Conservation (phyloP, 2,113 vertebrate species). For the Chamaea fasciata region DNA sequence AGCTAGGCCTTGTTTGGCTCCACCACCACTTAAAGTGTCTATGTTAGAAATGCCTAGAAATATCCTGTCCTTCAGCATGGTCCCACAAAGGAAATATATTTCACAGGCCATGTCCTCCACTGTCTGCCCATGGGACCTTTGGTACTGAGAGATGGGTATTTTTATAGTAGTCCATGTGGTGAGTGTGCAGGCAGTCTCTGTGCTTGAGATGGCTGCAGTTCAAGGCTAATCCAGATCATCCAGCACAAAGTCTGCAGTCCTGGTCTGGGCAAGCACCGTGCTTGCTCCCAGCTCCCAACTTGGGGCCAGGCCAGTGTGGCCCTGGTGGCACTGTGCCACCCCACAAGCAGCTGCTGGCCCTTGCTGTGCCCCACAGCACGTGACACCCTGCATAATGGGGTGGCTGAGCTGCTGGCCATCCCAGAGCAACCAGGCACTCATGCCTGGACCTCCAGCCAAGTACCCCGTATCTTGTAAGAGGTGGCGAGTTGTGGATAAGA, state of each 20-base stretch:
- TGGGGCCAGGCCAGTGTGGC: neutral
- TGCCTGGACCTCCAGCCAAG: neutral
- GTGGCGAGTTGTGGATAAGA: neutral
- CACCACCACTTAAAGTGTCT: neutral
- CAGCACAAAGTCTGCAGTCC: neutral
- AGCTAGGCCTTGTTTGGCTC: neutral
- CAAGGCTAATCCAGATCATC: neutral
- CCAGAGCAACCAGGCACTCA: neutral
- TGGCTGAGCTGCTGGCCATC: neutral
- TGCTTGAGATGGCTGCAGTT: neutral
- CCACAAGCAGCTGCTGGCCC: neutral
- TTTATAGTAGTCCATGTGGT: neutral
- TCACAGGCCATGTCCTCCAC: neutral
- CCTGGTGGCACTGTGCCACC: neutral
- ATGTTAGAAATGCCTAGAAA: neutral
- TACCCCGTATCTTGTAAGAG: fast-evolving
- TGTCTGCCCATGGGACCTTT: neutral
- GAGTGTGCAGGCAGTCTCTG: neutral
- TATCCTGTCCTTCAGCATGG: neutral
- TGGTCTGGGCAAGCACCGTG: fast-evolving
- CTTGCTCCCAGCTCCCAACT: neutral
- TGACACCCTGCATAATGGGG: fast-evolving
- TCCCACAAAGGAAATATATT: neutral
- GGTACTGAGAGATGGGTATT: neutral
- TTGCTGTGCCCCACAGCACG: neutral